Conservation (phyloP, 2,888 invertebrate genomes). For the Pyrocoelia pectoralis region DNA sequence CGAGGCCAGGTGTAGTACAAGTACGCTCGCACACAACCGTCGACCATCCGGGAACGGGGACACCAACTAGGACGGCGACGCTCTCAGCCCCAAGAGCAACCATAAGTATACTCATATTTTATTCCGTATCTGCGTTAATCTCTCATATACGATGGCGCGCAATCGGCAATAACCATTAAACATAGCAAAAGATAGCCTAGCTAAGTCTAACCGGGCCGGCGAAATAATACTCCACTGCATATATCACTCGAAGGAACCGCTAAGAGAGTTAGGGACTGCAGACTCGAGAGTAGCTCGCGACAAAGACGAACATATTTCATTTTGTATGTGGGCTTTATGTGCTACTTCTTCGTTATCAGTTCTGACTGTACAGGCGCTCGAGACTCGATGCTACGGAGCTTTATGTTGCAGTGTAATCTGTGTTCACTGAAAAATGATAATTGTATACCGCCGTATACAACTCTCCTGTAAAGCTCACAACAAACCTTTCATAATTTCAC, state of each 20-base stretch:
- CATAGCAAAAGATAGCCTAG: conserved; percentile 54
- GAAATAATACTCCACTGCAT: conserved; percentile 55
- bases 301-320: conserved; percentile 58
- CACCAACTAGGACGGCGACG: conserved; percentile 30
- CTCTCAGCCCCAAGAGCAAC: conserved; percentile 36
- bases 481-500: not conserved
- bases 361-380: conserved; percentile 52
- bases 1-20: conserved; percentile 50
- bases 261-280: conserved; percentile 36
- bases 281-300: conserved; percentile 41
- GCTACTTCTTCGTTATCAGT: conserved; percentile 54
- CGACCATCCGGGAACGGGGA: conserved; percentile 34
- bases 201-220: conserved; percentile 53
- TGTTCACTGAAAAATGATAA: conserved; percentile 37
- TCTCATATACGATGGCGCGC: conserved; percentile 52
- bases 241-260: conserved; percentile 49
- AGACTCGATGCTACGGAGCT: conserved; percentile 30
- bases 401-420: conserved; percentile 35
- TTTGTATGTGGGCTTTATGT: conserved; percentile 56
- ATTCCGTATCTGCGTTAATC: conserved; percentile 55
- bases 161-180: conserved; percentile 59
- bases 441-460: conserved; percentile 25
- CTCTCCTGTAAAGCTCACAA: not conserved
- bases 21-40: conserved; percentile 35
- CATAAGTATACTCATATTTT: conserved; percentile 54